Conservation (phyloP, 64 coral and sea anemone genomes). For the Pocillopora verrucosa region DNA sequence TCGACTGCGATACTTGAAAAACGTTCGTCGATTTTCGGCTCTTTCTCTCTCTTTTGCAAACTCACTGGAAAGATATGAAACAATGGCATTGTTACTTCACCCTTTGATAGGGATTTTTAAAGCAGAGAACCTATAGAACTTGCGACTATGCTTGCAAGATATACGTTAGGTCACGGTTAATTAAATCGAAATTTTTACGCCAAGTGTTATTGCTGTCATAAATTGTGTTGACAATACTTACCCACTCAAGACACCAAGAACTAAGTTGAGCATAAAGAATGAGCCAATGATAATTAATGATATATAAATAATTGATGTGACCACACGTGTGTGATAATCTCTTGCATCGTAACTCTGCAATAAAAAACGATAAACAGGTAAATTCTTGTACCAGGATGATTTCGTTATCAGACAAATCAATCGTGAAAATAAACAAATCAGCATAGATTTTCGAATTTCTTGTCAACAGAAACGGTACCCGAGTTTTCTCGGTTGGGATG, state of each 20-base stretch:
- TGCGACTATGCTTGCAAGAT: too few relatives aligned
- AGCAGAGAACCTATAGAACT: too few relatives aligned
- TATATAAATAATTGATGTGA: slow-evolving; percentile 87
- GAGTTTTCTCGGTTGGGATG: too few relatives aligned
- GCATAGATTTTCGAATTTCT: too few relatives aligned
- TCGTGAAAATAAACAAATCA: too few relatives aligned
- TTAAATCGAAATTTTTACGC: background rate
- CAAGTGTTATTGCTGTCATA: background rate
- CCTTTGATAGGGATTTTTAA: background rate
- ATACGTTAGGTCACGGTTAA: background rate
- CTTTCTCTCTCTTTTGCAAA: slow-evolving; percentile 99
- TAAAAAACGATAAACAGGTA: background rate
- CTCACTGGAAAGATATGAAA: slow-evolving; percentile 59
- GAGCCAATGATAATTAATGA: slow-evolving; percentile 96
- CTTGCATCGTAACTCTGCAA: slow-evolving; percentile 92
- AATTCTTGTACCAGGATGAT: background rate
- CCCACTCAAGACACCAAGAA: slow-evolving; percentile 99
- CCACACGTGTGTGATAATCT: slow-evolving; percentile 71
- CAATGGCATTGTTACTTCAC: background rate
- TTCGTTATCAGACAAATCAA: background rate
- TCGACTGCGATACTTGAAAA: slow-evolving; percentile 94
- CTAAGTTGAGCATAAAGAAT: slow-evolving; percentile 97
- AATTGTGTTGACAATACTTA: slow-evolving; percentile 38
- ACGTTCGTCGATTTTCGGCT: slow-evolving; percentile 92
- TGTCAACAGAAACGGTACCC: too few relatives aligned